phyloP scores from a whole-genome alignment of 2,888 invertebrate species.

The Pammene fasciana region DNA sequence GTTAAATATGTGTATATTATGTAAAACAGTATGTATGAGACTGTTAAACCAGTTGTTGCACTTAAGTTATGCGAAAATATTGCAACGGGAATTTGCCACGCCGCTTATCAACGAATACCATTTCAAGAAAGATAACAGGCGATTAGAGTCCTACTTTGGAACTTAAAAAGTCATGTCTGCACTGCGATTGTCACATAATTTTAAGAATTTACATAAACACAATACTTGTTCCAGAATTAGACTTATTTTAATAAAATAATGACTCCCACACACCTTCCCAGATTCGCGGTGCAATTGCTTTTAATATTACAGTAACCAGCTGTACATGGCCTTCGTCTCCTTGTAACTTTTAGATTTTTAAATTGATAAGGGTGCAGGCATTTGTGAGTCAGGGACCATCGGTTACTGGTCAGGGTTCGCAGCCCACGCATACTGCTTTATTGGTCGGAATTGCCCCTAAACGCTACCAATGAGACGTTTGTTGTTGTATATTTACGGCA shows the following conservation, averaged over 20 bases:
- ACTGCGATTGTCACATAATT: conserved; percentile 42
- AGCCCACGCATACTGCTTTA: conserved; percentile 77
- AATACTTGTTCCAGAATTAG: conserved; percentile 44
- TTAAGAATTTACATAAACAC: conserved; percentile 44
- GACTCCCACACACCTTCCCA: conserved; percentile 48
- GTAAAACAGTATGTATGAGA: conserved; percentile 28
- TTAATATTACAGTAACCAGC: conserved; percentile 56
- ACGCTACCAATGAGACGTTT: conserved; percentile 80
- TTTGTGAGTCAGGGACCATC: conserved; percentile 54
- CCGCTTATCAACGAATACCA: conserved; percentile 27
- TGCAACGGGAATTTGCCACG: conserved; percentile 28
- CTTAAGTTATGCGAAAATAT: conserved; percentile 37
- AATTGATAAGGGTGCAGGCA: conserved; percentile 45
- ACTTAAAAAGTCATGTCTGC: conserved; percentile 25
- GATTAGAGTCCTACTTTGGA: conserved; percentile 10
- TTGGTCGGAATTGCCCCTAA: conserved; percentile 81
- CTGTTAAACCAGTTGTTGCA: conserved; percentile 26
- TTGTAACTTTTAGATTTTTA: conserved; percentile 33
- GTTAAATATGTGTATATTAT: conserved; percentile 26
- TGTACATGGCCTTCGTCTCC: conserved; percentile 47
- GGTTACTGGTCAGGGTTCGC: conserved; percentile 61
- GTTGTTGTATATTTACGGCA: conserved; percentile 78
- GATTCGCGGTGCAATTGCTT: conserved; percentile 67
- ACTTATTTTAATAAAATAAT: conserved; percentile 48
- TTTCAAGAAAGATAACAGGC: conserved; percentile 29